phyloP scores from a whole-genome alignment of 64 coral and sea anemone genomes.

The Astreopora myriophthalma region DNA sequence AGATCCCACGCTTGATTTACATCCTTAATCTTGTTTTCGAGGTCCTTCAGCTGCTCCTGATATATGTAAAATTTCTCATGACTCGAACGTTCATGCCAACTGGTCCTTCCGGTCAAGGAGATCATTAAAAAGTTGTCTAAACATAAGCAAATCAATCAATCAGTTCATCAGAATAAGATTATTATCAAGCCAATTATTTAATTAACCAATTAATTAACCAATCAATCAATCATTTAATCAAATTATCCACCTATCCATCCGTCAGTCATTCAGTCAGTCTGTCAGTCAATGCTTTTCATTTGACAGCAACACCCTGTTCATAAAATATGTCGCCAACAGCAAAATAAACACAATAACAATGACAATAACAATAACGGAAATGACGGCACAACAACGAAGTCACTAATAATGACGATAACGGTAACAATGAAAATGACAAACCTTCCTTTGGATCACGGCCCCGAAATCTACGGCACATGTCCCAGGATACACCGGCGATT shows the following conservation, averaged over 20 bases:
- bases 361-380: too few species aligned
- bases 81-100: background rate
- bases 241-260: too few species aligned
- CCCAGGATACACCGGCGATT: background rate
- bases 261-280: too few species aligned
- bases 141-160: background rate
- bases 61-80: background rate
- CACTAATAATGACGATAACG: too few species aligned
- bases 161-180: too few species aligned
- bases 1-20: background rate
- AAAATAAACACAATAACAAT: too few species aligned
- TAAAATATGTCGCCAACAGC: too few species aligned
- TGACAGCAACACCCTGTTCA: too few species aligned
- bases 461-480: background rate
- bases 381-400: too few species aligned
- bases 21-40: background rate
- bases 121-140: background rate
- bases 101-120: background rate
- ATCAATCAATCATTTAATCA: too few species aligned
- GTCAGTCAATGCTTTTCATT: too few species aligned
- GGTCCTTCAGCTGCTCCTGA: background rate
- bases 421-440: background rate
- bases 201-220: background rate
- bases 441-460: background rate
- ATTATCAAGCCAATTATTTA: too few species aligned